Percentiles rank a stretch among this genome's conserved stretches.
phyloP scores from a whole-genome alignment of 2,888 invertebrate species.

The Labia minor region DNA sequence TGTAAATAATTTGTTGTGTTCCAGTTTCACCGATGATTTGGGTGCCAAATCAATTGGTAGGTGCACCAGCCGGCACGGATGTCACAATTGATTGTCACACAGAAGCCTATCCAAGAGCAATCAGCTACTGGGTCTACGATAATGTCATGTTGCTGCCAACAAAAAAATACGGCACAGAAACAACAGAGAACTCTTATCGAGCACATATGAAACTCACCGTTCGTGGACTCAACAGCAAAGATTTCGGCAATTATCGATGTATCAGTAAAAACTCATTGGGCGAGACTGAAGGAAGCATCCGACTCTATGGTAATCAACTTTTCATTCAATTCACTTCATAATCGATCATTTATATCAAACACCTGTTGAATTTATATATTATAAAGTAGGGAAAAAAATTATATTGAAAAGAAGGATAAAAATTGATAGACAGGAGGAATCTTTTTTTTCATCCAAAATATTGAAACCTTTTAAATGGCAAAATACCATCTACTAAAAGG shows the following conservation, averaged over 20 bases:
- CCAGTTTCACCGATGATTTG: slow-evolving; percentile 88
- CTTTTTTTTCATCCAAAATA: too few species aligned
- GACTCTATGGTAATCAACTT: slow-evolving; percentile 68
- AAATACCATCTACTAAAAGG: too few species aligned
- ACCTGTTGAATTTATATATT: too few species aligned
- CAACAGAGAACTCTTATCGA: slow-evolving; percentile 76
- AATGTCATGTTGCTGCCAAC: slow-evolving; percentile 81
- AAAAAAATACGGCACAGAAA: slow-evolving; percentile 74
- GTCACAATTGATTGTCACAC: slow-evolving; percentile 88
- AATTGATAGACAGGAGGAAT: too few species aligned
- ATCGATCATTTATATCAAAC: too few species aligned
- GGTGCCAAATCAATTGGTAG: slow-evolving; percentile 88
- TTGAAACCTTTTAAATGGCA: too few species aligned
- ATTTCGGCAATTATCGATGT: slow-evolving; percentile 86
- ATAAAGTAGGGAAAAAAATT: too few species aligned
- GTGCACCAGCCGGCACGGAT: slow-evolving; percentile 80
- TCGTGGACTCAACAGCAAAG: slow-evolving; percentile 66
- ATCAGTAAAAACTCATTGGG: slow-evolving; percentile 89
- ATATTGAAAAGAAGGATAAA: too few species aligned
- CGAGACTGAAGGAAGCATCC: slow-evolving; percentile 85
- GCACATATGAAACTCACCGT: slow-evolving; percentile 84
- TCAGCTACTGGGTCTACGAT: slow-evolving; percentile 87
- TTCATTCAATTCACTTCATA: background rate
- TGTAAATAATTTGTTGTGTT: too few species aligned
- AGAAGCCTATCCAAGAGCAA: slow-evolving; percentile 82